Base-by-base conservation (phyloP, 2,888 invertebrate species). In the Cryptosula pallasiana region DNA sequence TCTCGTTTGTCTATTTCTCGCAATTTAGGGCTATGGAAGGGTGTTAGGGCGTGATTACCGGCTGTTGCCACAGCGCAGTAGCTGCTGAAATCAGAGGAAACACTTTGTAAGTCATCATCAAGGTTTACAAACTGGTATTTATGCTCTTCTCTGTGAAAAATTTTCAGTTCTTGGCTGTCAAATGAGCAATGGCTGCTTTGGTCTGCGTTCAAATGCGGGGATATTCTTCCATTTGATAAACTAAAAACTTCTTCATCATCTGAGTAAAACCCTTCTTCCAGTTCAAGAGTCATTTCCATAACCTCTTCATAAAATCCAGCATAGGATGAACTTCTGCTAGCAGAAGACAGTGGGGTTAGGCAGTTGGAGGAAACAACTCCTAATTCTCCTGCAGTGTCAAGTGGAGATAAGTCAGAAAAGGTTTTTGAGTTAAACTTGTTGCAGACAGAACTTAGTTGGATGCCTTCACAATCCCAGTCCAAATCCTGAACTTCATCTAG, bases 221-320 rank as follows among this genome's bases (percentile, higher is more conserved):
- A 45, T 13, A 20, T 20, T 45, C n/a, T n/a, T n/a, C n/a, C n/a
- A n/a, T 45, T 45, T 5, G 45, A 45, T 5, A 45, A 20, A 9
- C n/a, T 34, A 29, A 9, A 2, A 13, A 32, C 2, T 27, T 63
- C 34, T 34, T 63, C 63, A 9, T 63, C 34, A 27, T 63, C 63
- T 13, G 34, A 63, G 32, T 63, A 63, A n/a, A 25, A 63, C 3
- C 63, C 29, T n/a, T 63, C 63, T n/a, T 63, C 63, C n/a, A 34
- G 63, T 32, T 63, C 63, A 5, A 63, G n/a, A 63, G 63, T 16
- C 55, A 55, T 2, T 32, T 63, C 63, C 63, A 32, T 63, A 1
- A 63, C 32, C 16, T 63, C 34, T 27, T 63, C 29, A 32, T 63
- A 63, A 13, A 32, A 3, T 2, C 34, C 63, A 3, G 16, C n/a